phyloP scores from a whole-genome alignment of 2,888 invertebrate species.

The Prosapia bicincta region DNA sequence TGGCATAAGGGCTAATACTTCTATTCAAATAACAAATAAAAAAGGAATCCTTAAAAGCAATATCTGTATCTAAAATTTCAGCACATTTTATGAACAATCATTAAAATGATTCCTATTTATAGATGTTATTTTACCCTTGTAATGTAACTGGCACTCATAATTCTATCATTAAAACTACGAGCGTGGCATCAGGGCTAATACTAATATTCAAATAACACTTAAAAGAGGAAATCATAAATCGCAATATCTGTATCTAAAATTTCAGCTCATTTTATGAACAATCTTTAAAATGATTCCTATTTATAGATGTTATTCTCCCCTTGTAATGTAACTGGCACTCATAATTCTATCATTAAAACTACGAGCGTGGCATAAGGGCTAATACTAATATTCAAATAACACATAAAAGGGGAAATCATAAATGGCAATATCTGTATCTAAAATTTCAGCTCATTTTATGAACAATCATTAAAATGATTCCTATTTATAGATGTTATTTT shows the following conservation, averaged over 20 bases:
- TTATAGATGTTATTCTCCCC: background rate
- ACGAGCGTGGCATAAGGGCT: background rate
- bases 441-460: slow-evolving; percentile 6
- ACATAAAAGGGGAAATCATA: too few relatives aligned
- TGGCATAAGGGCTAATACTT: background rate
- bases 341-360: background rate
- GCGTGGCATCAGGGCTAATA: background rate
- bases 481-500: background rate
- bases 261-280: slow-evolving; percentile 5
- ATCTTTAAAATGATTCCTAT: slow-evolving; percentile 7
- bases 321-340: background rate
- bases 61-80: slow-evolving; percentile 8
- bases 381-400: too few relatives aligned
- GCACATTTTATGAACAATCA: slow-evolving; percentile 1
- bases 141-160: background rate
- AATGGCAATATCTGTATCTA: background rate
- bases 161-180: background rate
- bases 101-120: slow-evolving; percentile 6
- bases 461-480: slow-evolving; percentile 3
- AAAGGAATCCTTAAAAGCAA: background rate
- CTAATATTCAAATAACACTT: background rate
- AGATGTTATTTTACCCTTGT: slow-evolving; percentile 2
- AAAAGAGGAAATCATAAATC: too few relatives aligned
- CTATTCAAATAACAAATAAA: too few relatives aligned
- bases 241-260: background rate